Evolutionary conservation across 1,140 invertebrate genomes (phyloP), one percentile per base, ranked within the genome.

Genomic region (Ceratina australensis): DNA sequence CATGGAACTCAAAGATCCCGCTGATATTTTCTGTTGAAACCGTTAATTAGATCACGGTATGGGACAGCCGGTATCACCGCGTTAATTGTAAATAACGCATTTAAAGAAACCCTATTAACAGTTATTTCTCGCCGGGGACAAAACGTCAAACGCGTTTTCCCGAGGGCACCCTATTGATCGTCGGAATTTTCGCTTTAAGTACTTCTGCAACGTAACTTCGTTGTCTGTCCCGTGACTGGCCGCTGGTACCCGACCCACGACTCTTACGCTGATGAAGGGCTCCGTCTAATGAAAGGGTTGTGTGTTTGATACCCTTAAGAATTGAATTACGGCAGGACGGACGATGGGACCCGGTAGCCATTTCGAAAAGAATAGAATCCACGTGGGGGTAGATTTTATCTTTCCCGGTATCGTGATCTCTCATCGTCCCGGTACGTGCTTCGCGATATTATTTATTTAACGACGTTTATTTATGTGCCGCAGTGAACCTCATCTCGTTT

Each of bases 231-330:
- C 72, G 33, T 54, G 16, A 74, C 28, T 33, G 52, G 56, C 15
- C 67, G 13, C n/a, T 18, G 2, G 28, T 33, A 33, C 28, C 52
- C 76, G 65, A 64, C 68, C 72, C 76, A 75, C 81, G 82, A 82
- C 83, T 86, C 84, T 87, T 79, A 73, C 82, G 74, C 87, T 88
- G 88, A 90, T 87, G 87, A 90, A 90, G 88, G 88, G 86, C 78
- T 86, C 87, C 67, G 79, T 80, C 79, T 89, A 87, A 89, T 90
- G 88, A 88, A 90, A 89, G 89, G 89, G 88, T 90, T 90, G 87
- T 85, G 82, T 87, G 89, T 90, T 88, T 90, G 87, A 90, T 90
- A 89, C 87, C 88, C 86, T 86, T 88, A 89, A 90, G 88, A 90
- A 90, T 90, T 89, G 88, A 89, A 90, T 90, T 89, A 90, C 88